Base-by-base conservation (phyloP, 2,113 vertebrate genomes). In the Crotalus helleri region DNA sequence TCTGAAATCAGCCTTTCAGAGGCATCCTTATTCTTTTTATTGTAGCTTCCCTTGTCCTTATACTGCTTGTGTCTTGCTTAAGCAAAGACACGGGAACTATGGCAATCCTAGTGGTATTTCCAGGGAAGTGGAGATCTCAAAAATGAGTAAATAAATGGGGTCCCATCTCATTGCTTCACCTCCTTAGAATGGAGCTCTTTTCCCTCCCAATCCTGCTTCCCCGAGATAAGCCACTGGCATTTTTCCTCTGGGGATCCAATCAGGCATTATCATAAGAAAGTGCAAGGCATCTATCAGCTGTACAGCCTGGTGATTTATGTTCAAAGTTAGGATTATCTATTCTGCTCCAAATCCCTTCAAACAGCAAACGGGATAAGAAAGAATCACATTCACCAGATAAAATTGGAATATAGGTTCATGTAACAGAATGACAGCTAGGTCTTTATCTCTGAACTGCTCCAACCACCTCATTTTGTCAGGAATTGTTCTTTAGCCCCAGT, bases 271-370 rank as follows among this genome's bases (percentile, higher is more conserved):
- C 99, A 99, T 99, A 98, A 98, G 98, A 98, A 99, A 98, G 98
- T 98, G 98, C 97, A 96, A 96, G 96, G 97, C 97, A 98, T 98
- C 98, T 98, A 97, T 98, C 98, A 98, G 97, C 96, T 96, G 53
- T 89, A 95, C 97, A 96, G 97, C 98, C 97, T 96, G 69, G 97
- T 97, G 98, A 98, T 98, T 98, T 98, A 98, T 99, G 98, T 99
- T 99, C 98, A 99, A 99, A 99, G 96, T 99, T 98, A 94, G 98
- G 99, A 99, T 99, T 99, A 99, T 98, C 98, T 98, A 96, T 98
- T 98, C 97, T 96, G 97, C 97, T 97, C 96, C 96, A 99, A 99
- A 99, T 99, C 99, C 99, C 98, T 98, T 99, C 99, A 99, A 99
- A 99, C 97, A 97, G 97, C 97, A 94, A 97, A 86, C 96, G 57